Percentiles rank a stretch among this genome's conserved stretches.
phyloP scores from a whole-genome alignment of 92 coral and sea anemone species.

The Zoanthus sansibaricus region DNA sequence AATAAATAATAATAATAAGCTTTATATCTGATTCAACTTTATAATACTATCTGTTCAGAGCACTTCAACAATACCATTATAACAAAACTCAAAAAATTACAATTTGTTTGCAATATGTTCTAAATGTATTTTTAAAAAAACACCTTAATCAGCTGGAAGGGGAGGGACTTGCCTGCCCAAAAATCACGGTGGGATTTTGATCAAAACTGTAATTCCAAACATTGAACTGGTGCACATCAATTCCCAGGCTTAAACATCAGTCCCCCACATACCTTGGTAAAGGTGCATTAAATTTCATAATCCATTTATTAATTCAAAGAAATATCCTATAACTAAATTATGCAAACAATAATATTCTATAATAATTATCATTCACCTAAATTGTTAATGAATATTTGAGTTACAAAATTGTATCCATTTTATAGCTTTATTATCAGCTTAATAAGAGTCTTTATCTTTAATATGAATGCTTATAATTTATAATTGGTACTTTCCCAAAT shows the following conservation, averaged over 20 bases:
- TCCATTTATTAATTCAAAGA: background rate
- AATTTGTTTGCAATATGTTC: background rate
- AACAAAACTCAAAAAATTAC: background rate
- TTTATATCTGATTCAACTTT: background rate
- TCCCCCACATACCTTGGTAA: background rate
- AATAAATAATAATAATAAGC: background rate
- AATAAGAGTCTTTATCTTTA: background rate
- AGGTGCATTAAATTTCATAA: background rate
- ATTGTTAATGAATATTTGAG: background rate
- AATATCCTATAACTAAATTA: slow-evolving; percentile 1
- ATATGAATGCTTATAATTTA: background rate
- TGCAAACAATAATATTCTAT: background rate
- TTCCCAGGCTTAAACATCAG: background rate
- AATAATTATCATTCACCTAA: background rate
- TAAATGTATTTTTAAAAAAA: background rate
- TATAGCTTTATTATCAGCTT: background rate
- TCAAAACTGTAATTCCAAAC: background rate
- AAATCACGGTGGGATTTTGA: background rate
- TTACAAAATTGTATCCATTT: background rate
- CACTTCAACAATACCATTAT: background rate
- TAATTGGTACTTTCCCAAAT: background rate
- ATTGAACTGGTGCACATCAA: background rate
- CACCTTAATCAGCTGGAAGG: background rate
- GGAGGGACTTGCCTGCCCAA: background rate
- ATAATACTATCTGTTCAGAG: background rate